Evolutionary conservation across 2,888 invertebrate genomes (phyloP), one percentile per base, ranked within the genome.

Genomic region (Meiosimyza platycephala): DNA sequence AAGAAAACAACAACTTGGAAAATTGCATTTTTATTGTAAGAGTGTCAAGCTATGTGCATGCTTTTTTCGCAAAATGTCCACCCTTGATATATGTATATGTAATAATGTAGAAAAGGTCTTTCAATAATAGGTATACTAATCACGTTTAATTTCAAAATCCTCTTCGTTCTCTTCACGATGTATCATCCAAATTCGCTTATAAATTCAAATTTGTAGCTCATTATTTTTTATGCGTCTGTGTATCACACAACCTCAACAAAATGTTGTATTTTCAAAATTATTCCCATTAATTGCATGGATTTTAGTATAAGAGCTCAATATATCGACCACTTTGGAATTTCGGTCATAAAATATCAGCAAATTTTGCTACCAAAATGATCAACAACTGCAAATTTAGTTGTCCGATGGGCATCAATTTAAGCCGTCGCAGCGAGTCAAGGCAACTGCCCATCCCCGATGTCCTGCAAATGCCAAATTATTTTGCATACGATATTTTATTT

Each of bases 251-350:
- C 40, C 9, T 40, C 40, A 40, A 40, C 40, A 40, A 40, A 40
- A 40, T 40, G 54, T 40, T 40, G 47, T 40, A 40, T 40, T 40
- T 40, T 40, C 40, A 7, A 9, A 40, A 40, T 40, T 40, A 9
- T 54, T 54, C 15, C 9, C 33, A 54, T 66, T 40, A 55, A 66
- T 40, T 66, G 66, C 47, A 66, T 15, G 16, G 40, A 28, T 66
- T 66, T 66, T 13, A 40, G 66, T 16, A 18, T 54, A 66, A 55
- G n/a, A 33, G 52, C 51, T 33, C 3, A 40, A 40, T 9, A 40
- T 40, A 7, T 22, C 52, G 28, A 50, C 13, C 4, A 65, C n/a
- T 65, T 52, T 65, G 65, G 51, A 57, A 13, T 11, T 28, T 57
- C 22, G 40, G 40, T 40, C 28, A 15, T 9, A 13, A 57, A 57